phyloP scores from a whole-genome alignment of 2,888 invertebrate genomes.

The Parnassius mnemosyne region DNA sequence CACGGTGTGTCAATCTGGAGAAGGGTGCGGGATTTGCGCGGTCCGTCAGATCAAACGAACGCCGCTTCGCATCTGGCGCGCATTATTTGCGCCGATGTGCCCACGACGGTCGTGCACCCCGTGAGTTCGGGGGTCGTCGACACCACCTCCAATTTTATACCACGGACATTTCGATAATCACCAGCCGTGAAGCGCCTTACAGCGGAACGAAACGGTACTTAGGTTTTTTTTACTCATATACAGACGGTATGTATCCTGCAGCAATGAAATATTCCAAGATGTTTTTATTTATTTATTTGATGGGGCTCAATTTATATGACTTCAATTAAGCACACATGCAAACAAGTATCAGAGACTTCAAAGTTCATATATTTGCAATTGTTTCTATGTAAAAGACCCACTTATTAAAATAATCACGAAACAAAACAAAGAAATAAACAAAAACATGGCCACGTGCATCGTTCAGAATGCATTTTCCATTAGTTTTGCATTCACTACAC shows the following conservation, averaged over 20 bases:
- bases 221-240: conserved; percentile 4
- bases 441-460: conserved; percentile 17
- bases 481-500: conserved; percentile 12
- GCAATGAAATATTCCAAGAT: background rate
- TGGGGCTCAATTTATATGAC: too few species aligned
- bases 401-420: conserved; percentile 20
- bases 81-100: conserved; percentile 48
- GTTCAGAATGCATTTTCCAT: conserved; percentile 18
- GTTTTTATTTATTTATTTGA: too few species aligned
- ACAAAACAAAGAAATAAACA: conserved; percentile 7
- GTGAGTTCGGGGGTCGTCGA: conserved; percentile 43
- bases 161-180: conserved; percentile 50
- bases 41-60: conserved; percentile 40
- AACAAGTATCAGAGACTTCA: background rate
- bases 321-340: too few species aligned
- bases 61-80: conserved; percentile 44
- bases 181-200: conserved; percentile 34
- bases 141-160: conserved; percentile 59
- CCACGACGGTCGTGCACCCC: conserved; percentile 64
- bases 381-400: conserved; percentile 9
- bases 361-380: background rate
- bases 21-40: conserved; percentile 16
- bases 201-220: conserved; percentile 26
- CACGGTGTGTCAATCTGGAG: background rate
- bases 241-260: conserved; percentile 12